These are phyloP conservation scores for Amblyornis subalaris DNA, from an alignment of 2,113 vertebrate species.

Conservation along the genomic window DNA sequence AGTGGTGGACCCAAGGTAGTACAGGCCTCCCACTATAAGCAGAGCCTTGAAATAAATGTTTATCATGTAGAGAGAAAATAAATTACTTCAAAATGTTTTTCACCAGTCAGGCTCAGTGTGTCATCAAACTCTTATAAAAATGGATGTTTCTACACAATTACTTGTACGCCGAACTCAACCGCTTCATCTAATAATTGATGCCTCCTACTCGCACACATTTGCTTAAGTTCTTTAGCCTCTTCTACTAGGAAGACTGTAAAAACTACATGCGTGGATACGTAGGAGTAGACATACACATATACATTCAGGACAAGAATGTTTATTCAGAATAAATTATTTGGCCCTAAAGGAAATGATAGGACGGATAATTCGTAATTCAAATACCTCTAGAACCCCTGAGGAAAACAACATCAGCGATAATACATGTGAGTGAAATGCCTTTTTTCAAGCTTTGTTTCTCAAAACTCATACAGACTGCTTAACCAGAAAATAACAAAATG, in stretches of 20 bases:
- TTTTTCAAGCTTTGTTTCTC: not conserved
- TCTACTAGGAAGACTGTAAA: not conserved
- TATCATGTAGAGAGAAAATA: not conserved
- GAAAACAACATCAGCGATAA: not conserved
- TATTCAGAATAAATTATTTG: not conserved
- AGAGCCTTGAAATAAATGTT: conserved; percentile 8
- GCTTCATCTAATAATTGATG: conserved; percentile 7
- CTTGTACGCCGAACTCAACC: conserved; percentile 4
- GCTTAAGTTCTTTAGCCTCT: conserved; percentile 14
- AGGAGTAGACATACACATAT: not conserved
- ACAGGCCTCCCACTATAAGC: not conserved
- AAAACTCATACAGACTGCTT: not conserved
- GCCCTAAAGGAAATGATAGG: not conserved
- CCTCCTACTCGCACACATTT: conserved; percentile 3
- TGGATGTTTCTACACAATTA: conserved; percentile 25
- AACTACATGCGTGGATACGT: not conserved
- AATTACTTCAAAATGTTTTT: conserved; percentile 1
- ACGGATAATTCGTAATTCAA: not conserved
- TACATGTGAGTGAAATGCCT: not conserved
- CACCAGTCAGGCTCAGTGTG: not conserved
- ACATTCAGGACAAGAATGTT: not conserved
- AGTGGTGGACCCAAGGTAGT: not conserved
- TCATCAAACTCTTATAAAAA: conserved; percentile 2
- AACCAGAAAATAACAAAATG: not conserved
- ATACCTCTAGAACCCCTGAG: not conserved